These are phyloP conservation scores for Hephaestus fuliginosus DNA, from an alignment of 2,797 vertebrate genomes.

Conservation along the genomic window DNA sequence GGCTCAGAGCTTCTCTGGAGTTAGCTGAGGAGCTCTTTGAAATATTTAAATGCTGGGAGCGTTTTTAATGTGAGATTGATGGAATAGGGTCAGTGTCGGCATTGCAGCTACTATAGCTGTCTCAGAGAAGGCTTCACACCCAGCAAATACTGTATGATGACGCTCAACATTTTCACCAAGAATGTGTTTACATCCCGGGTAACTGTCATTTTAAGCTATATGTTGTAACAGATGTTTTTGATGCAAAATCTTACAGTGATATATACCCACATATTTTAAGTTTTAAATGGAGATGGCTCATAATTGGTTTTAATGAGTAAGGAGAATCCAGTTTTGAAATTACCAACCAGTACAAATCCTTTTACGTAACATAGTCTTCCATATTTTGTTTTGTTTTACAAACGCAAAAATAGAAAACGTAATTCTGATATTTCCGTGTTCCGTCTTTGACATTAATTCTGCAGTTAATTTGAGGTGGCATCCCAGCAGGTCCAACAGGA, in stretches of 20 bases:
- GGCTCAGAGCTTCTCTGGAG: slow-evolving; percentile 63
- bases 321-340: slow-evolving; percentile 43
- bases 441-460: slow-evolving; percentile 34
- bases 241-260: background rate
- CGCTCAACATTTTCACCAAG: slow-evolving; percentile 36
- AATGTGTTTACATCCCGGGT: slow-evolving; percentile 37
- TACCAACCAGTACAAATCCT: slow-evolving; percentile 47
- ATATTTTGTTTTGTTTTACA: slow-evolving; percentile 2
- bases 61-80: slow-evolving; percentile 84
- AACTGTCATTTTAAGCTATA: slow-evolving; percentile 16
- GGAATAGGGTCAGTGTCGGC: slow-evolving; percentile 83
- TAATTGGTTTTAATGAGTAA: slow-evolving; percentile 34
- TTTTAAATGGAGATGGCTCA: slow-evolving; percentile 14
- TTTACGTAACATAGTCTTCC: slow-evolving; percentile 48
- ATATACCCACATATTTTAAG: background rate
- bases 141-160: slow-evolving; percentile 50
- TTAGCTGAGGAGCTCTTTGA: slow-evolving; percentile 77
- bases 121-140: slow-evolving; percentile 52
- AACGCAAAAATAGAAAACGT: slow-evolving; percentile 32
- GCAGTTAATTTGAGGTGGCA: slow-evolving; percentile 35
- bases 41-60: slow-evolving; percentile 84
- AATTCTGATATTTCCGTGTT: slow-evolving; percentile 40
- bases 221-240: background rate
- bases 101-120: slow-evolving; percentile 60
- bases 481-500: slow-evolving; percentile 14